Base-by-base conservation (phyloP, 2,797 vertebrate genomes). In the Antrozous pallidus region DNA sequence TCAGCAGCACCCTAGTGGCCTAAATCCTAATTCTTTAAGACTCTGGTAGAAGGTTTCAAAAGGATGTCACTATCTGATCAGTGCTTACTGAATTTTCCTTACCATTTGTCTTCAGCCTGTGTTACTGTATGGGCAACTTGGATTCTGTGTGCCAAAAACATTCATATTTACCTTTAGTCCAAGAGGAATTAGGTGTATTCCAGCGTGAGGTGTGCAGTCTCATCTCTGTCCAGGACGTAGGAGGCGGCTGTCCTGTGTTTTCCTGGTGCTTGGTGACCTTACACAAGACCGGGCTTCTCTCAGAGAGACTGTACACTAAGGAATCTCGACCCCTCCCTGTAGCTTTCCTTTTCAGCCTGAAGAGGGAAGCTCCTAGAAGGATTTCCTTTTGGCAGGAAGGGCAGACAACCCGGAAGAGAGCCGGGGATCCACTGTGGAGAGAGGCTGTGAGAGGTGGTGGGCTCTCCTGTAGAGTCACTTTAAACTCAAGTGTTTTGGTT, bases 61-160 rank as follows among this genome's bases (percentile, higher is more conserved):
- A 49, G 54, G 24, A 38, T 81, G 88, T 61, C 1, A 1, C 63
- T 81, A 20, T 91, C 88, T 94, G 38, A 16, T 90, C 33, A 33
- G n/a, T 77, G 33, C 26, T 91, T 92, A 78, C 11, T 95, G 6
- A 81, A 45, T 83, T 86, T 95, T 79, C n/a, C 69, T 96, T 78
- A 65, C 22, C 17, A 45, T 22, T 92, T 85, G 33, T 90, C 86
- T 85, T 88, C 81, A 74, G 65, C 22, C 54, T 58, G 24, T 36
- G 75, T 91, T 56, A 56, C n/a, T 93, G 84, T 70, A 36, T 88
- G 92, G 79, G 45, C 49, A 91, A 8, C 58, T 90, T 56, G 36
- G 77, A 33, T 77, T 83, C 54, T 91, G 2, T 56, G n/a, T 81
- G 58, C n/a, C 85, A 81, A 33, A 45, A 38, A 42, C 70, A 58